Conservation (phyloP, 2,888 invertebrate genomes). For the Ormyrus labotus region DNA sequence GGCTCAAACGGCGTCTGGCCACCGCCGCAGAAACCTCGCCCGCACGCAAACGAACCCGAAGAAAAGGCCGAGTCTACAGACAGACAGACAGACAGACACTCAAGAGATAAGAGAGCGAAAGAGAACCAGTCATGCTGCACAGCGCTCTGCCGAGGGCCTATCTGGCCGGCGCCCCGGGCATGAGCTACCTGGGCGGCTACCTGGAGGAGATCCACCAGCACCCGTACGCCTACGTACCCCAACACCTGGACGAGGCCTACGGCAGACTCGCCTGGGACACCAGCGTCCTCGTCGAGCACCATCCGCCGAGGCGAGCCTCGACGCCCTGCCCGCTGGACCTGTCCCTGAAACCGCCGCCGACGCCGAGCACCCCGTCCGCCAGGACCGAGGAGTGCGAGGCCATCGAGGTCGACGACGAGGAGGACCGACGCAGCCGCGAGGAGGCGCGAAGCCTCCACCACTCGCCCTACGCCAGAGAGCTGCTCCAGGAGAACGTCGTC, state of each 20-base stretch:
- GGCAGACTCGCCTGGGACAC: conserved; percentile 39
- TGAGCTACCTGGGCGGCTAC: conserved; percentile 63
- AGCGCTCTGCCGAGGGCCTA: conserved; percentile 71
- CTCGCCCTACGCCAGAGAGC: conserved; percentile 61
- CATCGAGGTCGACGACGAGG: conserved; percentile 68
- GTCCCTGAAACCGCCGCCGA: conserved; percentile 80
- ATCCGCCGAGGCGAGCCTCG: conserved; percentile 58
- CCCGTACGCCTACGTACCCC: conserved; percentile 49
- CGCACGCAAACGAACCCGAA: too few relatives aligned
- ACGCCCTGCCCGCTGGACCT: conserved; percentile 83
- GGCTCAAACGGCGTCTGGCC: conserved; percentile 72
- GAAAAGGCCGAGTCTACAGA: too few relatives aligned
- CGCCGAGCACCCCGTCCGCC: conserved; percentile 49
- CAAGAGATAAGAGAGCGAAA: too few relatives aligned
- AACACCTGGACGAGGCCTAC: conserved; percentile 52
- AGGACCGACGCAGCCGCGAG: conserved; percentile 62
- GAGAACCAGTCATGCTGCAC: conserved; percentile 67
- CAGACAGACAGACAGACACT: too few relatives aligned
- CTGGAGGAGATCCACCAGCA: conserved; percentile 59
- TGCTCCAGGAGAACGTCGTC: conserved; percentile 32
- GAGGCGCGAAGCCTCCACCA: conserved; percentile 51
- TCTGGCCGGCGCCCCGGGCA: conserved; percentile 63
- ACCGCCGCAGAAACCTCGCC: conserved; percentile 62
- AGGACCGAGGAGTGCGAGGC: conserved; percentile 59
- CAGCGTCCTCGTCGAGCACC: conserved; percentile 37